A percentile compares a stretch with the other conserved stretches of the same genome.
Evolutionary conservation across 2,113 vertebrate species (phyloP).

Genomic region (Micromys minutus): DNA sequence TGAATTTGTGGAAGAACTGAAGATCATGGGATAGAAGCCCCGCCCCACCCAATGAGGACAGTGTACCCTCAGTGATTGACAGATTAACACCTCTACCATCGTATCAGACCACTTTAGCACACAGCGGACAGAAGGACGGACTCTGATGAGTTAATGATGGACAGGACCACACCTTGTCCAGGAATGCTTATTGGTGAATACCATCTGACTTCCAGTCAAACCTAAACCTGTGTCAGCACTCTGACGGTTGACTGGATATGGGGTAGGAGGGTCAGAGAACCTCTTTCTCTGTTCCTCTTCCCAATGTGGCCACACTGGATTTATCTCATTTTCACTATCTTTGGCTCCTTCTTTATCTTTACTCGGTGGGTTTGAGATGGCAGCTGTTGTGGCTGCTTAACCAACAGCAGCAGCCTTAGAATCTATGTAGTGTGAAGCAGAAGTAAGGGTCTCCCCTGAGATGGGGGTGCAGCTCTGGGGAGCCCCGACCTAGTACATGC

Average conservation of each 20-base stretch:
- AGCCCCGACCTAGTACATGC: too few relatives aligned
- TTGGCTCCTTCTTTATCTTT: neutral
- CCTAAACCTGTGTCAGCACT: neutral
- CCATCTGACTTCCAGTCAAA: neutral
- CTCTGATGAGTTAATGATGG: neutral
- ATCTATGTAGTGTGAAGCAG: neutral
- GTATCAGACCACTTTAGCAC: neutral
- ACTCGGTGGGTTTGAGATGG: neutral
- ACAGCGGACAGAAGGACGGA: neutral
- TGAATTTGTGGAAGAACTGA: neutral
- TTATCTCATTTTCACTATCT: neutral
- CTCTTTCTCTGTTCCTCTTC: neutral
- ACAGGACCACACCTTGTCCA: neutral
- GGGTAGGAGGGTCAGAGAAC: neutral
- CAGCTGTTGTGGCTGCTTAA: neutral
- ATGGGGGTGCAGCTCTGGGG: neutral
- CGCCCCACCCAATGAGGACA: too few relatives aligned
- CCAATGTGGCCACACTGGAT: neutral
- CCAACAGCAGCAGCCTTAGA: neutral
- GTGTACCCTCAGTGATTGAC: neutral
- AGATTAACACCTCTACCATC: neutral
- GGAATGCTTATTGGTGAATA: neutral
- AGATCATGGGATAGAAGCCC: too few relatives aligned
- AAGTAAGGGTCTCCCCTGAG: neutral
- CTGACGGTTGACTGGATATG: neutral